phyloP scores from a whole-genome alignment of 2,797 vertebrate genomes.

The Mergus octosetaceus region DNA sequence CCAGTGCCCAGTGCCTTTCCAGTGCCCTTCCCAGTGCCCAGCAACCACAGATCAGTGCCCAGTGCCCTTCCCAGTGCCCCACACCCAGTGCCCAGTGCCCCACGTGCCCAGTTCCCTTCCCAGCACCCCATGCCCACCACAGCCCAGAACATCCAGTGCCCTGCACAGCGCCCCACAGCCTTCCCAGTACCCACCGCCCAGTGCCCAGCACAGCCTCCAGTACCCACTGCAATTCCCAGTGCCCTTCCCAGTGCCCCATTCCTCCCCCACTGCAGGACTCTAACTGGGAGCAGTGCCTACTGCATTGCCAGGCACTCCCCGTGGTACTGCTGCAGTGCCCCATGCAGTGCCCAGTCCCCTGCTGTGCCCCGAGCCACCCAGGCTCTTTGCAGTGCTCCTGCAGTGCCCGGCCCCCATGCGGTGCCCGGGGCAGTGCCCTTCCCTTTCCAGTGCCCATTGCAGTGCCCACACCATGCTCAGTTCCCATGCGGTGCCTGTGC shows the following conservation, averaged over 20 bases:
- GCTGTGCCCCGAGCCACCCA: neutral
- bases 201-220: neutral
- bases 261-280: neutral
- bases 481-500: neutral
- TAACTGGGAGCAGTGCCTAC: neutral
- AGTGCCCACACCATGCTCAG: neutral
- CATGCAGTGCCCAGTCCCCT: neutral
- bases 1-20: neutral
- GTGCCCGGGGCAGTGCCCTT: neutral
- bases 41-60: neutral
- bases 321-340: neutral
- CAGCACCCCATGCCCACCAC: neutral
- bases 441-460: neutral
- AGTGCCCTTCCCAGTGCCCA: neutral
- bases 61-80: neutral
- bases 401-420: neutral
- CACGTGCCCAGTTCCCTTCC: neutral
- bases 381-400: neutral
- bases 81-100: neutral
- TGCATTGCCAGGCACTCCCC: too few relatives aligned
- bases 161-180: constrained; percentile 79
- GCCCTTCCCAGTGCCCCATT: neutral
- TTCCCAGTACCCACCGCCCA: constrained; percentile 70
- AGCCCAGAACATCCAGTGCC: neutral
- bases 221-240: neutral